Percentiles rank a stretch among this genome's conserved stretches.
phyloP scores from a whole-genome alignment of 2,113 vertebrate species.

The Speoplatyrhinus poulsoni region DNA sequence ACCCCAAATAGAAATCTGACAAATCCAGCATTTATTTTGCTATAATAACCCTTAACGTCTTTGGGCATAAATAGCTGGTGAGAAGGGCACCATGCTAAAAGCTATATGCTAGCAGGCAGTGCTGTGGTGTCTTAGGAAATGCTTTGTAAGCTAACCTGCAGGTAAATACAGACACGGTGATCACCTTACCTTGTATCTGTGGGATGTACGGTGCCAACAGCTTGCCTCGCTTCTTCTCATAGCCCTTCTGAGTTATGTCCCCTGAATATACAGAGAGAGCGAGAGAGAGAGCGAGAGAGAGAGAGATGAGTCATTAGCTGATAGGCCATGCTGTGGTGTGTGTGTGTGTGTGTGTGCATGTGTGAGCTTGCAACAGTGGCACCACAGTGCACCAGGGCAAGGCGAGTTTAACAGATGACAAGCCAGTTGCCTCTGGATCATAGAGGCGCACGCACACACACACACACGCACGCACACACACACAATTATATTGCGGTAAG shows the following conservation, averaged over 20 bases:
- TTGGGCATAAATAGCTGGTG: neutral
- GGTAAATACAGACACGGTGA: constrained; percentile 4
- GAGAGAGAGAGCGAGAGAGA: constrained; percentile 42
- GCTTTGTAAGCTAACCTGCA: constrained; percentile 9
- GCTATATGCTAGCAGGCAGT: constrained; percentile 16
- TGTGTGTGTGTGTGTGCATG: constrained; percentile 12
- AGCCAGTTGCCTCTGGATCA: constrained; percentile 15
- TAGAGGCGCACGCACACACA: neutral
- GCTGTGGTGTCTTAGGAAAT: neutral
- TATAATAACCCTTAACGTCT: too few species aligned
- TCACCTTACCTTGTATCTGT: constrained; percentile 80
- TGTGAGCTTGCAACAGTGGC: constrained; percentile 49
- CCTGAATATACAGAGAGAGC: constrained; percentile 70
- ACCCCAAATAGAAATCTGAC: too few species aligned
- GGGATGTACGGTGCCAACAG: constrained; percentile 81
- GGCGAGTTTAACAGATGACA: constrained; percentile 32
- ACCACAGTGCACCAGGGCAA: constrained; percentile 53
- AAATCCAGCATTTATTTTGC: neutral
- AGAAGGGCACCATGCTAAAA: constrained; percentile 2
- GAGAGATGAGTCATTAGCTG: constrained; percentile 70
- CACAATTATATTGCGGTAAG: neutral
- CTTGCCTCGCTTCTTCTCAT: constrained; percentile 85
- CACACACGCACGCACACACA: constrained; percentile 7
- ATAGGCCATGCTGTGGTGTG: constrained; percentile 15
- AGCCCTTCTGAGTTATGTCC: constrained; percentile 86